These are phyloP conservation scores for Opisthocomus hoazin DNA, from an alignment of 2,113 vertebrate species.

Conservation along the genomic window DNA sequence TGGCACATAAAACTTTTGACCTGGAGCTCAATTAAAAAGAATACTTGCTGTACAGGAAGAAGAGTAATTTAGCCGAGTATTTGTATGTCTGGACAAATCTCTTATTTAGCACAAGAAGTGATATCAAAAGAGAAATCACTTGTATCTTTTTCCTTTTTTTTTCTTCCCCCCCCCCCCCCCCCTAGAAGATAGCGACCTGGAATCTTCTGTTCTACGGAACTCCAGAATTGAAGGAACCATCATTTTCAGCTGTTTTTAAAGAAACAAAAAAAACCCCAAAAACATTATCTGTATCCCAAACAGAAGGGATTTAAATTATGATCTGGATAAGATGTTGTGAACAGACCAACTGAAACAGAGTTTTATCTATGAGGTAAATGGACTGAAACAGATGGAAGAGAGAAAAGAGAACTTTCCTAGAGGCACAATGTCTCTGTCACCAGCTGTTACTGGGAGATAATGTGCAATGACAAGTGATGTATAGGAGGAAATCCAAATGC, in stretches of 20 bases:
- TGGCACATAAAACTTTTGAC: background rate
- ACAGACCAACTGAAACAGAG: background rate
- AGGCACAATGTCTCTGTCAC: conserved; percentile 47
- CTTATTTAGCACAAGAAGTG: background rate
- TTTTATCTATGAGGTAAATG: conserved; percentile 67
- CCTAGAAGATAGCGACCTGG: background rate
- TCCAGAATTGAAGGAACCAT: background rate
- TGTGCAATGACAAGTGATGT: conserved; percentile 35
- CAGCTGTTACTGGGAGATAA: conserved; percentile 70
- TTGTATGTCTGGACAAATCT: background rate
- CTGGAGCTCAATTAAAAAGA: background rate
- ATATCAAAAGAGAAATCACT: background rate
- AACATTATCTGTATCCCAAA: background rate
- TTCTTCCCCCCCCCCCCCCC: no score
- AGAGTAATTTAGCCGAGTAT: background rate
- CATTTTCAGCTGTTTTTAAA: background rate
- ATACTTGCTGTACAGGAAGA: background rate
- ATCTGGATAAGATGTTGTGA: conserved; percentile 27
- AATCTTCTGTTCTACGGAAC: background rate
- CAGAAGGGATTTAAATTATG: conserved; percentile 52
- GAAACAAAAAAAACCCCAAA: background rate
- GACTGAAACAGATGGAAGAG: conserved; percentile 65
- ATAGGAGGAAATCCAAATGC: conserved; percentile 27
- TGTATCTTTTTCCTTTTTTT: fast-evolving
- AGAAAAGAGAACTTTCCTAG: conserved; percentile 42